These are phyloP conservation scores for Leucoraja erinaceus DNA, from an alignment of 2,113 vertebrate genomes.

Conservation along the genomic window DNA sequence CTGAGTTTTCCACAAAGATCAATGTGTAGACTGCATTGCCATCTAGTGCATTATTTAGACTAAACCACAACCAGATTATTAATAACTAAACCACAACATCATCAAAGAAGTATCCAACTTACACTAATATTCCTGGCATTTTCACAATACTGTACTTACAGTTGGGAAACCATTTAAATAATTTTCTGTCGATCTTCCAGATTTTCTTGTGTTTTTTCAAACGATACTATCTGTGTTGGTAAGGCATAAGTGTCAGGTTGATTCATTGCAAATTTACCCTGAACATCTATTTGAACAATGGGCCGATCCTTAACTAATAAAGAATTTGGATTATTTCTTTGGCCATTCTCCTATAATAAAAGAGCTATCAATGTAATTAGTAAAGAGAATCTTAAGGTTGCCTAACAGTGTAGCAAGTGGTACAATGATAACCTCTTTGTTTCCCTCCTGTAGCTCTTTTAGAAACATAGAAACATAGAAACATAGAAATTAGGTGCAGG, in stretches of 20 bases:
- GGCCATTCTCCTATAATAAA: not conserved
- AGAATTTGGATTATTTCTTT: not conserved
- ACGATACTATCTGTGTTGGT: not conserved
- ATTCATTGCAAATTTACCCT: not conserved
- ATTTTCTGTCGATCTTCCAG: not conserved
- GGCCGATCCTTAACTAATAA: not conserved
- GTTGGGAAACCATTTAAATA: not conserved
- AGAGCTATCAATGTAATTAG: not conserved
- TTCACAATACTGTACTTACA: slow-evolving; percentile 2
- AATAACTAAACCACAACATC: not conserved
- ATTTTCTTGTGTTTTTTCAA: not conserved
- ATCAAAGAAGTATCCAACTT: not conserved
- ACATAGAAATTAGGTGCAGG: too few species aligned
- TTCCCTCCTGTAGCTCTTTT: not conserved
- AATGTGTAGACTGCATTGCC: not conserved
- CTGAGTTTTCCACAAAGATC: too few species aligned
- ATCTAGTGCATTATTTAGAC: not conserved
- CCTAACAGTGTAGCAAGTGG: not conserved
- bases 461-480: too few species aligned
- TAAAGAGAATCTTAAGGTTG: not conserved
- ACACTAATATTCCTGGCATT: not conserved
- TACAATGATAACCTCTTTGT: not conserved
- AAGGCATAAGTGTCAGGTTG: not conserved
- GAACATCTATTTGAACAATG: not conserved
- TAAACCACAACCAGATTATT: not conserved